Evolutionary conservation across 2,888 invertebrate genomes (phyloP).

Genomic region (Nesidiocoris tenuis): DNA sequence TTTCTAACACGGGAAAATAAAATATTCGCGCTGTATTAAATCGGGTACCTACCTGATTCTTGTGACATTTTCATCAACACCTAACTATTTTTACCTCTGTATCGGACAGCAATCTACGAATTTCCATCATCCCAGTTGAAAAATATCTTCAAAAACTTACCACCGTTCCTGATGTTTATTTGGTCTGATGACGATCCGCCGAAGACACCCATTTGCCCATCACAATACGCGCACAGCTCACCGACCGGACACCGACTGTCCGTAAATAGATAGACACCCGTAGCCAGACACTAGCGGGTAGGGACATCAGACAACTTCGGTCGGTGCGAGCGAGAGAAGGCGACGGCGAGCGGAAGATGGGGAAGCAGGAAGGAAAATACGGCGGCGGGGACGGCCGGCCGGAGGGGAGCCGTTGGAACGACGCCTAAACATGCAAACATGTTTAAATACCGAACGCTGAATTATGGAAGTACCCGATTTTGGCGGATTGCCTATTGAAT

Average conservation of each 20-base stretch:
- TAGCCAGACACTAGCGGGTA: background rate
- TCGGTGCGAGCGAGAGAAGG: background rate
- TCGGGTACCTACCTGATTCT: too few species aligned
- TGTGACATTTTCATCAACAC: too few species aligned
- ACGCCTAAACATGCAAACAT: background rate
- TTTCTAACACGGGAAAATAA: too few species aligned
- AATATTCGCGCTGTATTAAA: too few species aligned
- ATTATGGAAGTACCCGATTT: too few species aligned
- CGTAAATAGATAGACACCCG: slow-evolving; percentile 30
- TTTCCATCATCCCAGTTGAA: too few species aligned
- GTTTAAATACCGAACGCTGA: too few species aligned
- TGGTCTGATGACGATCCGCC: slow-evolving; percentile 24
- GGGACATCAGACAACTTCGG: background rate
- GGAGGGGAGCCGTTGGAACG: background rate
- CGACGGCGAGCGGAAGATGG: background rate
- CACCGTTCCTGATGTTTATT: slow-evolving; percentile 27
- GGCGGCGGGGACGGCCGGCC: background rate
- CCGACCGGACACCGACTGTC: slow-evolving; percentile 38
- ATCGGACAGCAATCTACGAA: too few species aligned
- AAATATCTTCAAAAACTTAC: too few species aligned
- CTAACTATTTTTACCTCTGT: too few species aligned
- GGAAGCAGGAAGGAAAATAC: background rate
- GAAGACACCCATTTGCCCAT: slow-evolving; percentile 41
- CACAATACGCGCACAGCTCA: slow-evolving; percentile 36
- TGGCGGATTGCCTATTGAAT: too few species aligned